Conservation (phyloP, 2,888 invertebrate genomes). For the Drosophila borealis region DNA sequence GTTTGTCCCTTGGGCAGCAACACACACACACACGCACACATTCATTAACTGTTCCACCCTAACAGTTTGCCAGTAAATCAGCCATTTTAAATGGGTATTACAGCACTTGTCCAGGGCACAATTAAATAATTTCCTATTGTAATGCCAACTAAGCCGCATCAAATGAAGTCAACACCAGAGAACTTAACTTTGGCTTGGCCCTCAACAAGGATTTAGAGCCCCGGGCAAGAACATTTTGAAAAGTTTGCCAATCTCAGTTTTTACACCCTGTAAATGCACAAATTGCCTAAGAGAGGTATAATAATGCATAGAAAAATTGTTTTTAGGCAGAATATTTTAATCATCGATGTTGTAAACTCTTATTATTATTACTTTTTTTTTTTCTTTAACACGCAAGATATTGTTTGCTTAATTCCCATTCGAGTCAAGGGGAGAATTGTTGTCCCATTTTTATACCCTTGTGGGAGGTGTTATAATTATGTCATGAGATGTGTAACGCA, state of each 20-base stretch:
- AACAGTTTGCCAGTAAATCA: constrained; percentile 23
- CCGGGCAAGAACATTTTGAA: constrained; percentile 30
- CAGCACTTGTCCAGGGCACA: constrained; percentile 36
- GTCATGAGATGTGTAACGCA: too few relatives aligned
- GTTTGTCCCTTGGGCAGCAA: constrained; percentile 17
- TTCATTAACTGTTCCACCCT: constrained; percentile 45
- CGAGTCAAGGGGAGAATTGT: too few relatives aligned
- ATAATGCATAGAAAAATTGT: background rate
- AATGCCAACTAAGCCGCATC: constrained; percentile 28
- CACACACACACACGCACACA: background rate
- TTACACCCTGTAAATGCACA: background rate
- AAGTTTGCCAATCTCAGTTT: constrained; percentile 41
- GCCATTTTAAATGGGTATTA: constrained; percentile 3
- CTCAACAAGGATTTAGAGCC: constrained; percentile 9
- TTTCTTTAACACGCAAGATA: too few relatives aligned
- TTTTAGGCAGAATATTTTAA: background rate
- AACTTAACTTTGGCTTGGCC: constrained; percentile 2
- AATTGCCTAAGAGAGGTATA: background rate
- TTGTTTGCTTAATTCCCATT: too few relatives aligned
- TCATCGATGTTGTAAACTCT: too few relatives aligned
- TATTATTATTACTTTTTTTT: too few relatives aligned
- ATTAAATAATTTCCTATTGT: constrained; percentile 66
- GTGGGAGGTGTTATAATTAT: too few relatives aligned
- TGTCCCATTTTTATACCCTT: too few relatives aligned
- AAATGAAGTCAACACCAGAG: constrained; percentile 48